Evolutionary conservation across 2,113 vertebrate species (phyloP), one percentile per base, ranked within the genome.

Genomic region (Pithys albifrons): DNA sequence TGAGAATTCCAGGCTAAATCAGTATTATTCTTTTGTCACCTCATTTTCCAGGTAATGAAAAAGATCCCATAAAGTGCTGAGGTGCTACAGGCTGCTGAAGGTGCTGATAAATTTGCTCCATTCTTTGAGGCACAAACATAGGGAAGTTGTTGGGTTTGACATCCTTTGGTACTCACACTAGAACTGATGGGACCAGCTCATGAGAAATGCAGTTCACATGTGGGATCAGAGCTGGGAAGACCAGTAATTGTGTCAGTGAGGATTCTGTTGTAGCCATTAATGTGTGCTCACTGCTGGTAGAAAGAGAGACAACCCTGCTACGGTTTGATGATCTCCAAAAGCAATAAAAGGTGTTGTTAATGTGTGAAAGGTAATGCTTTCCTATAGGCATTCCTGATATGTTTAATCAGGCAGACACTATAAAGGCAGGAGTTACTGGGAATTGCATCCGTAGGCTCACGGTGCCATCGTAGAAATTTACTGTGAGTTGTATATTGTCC

Each of bases 291-390:
- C 45, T 58, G 77, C 78, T 67, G 73, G 35, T 57, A 88, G 23
- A 12, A 67, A 48, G 74, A 39, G 46, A 16, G 10, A 49, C 59
- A 28, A 3, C 20, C 9, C 48, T n/a, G 43, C 17, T 76, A 1
- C 0, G 33, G 19, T 14, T 75, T 16, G 70, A 7, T 6, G 46
- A 12, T 9, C 45, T 4, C 69, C 91, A 20, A 65, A 10, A 29
- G 58, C 18, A 24, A 5, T 5, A 9, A 10, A 35, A 7, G 29
- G 29, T 5, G n/a, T 7, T 25, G 75, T 20, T 9, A 18, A 23
- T 51, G 1, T 1, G 78, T 0, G 1, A 7, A 19, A 8, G 25
- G 19, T 2, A 7, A 1, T 1, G 41, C 52, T 76, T 10, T 49
- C 9, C 15, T 16, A 37, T 5, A 8, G 2, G 2, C 5, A 1